Evolutionary conservation across 1,140 invertebrate species (phyloP), one percentile per base, ranked within the genome.

Genomic region (Macrobrachium rosenbergii): DNA sequence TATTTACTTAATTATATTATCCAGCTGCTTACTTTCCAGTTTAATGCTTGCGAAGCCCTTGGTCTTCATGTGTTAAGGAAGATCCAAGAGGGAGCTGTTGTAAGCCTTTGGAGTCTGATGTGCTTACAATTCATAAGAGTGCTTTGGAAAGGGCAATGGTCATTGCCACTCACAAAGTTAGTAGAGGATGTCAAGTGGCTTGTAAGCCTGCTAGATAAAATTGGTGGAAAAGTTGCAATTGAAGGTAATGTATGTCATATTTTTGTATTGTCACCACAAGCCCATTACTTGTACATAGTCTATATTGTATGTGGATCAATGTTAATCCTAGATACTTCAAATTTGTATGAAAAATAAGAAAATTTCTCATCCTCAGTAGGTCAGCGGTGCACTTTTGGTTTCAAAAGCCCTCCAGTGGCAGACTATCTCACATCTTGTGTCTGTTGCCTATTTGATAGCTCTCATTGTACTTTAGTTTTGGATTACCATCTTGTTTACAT

Each of bases 71-170:
- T 87, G 59, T 62, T 87, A 52, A 63, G 79, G 2, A 80, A 63
- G 23, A 87, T 87, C 59, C 85, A 87, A 59, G 37, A 62, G 28
- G 85, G 85, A 7, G 78, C 59, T 17, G 69, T 87, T 63, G 69
- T 64, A 11, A 87, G 85, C 64, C 58, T 87, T 17, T 87, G 85
- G 85, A 87, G 85, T 52, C 60, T 87, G 21, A 69, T 87, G 28
- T 87, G 85, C 21, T 16, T 87, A 21, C 67, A 76, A 17, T 69
- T 87, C 2, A 60, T 81, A 12, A 58, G 60, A 8, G 59, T 37
- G 0, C 85, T 87, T 16, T 75, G 62, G 37, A 45, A n/a, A 63
- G 67, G 69, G 5, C 16, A 75, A 6, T 81, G 78, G 77, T 76
- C 79, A 28, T 21, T 87, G n/a, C 78, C 85, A 37, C 28, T 81